Conservation (phyloP, 1,140 invertebrate genomes). For the Pogonognathellus flavescens region DNA sequence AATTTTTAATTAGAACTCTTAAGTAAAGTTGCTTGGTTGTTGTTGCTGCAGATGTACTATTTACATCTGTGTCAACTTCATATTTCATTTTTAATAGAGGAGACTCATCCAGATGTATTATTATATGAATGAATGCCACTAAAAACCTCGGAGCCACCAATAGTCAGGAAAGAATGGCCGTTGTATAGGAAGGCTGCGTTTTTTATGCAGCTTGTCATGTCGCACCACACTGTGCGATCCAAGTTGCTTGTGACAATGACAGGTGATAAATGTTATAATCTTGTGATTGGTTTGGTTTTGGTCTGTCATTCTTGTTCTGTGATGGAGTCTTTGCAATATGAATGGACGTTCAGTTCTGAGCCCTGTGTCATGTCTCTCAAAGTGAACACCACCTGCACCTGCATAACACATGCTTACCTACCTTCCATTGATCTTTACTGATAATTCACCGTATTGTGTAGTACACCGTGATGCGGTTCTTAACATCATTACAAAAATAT, state of each 20-base stretch:
- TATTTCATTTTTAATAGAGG: background rate
- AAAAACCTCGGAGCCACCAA: conserved; percentile 29
- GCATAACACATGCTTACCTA: conserved; percentile 16
- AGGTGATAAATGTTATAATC: conserved; percentile 62
- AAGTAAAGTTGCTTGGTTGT: no score
- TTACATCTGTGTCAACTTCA: no score
- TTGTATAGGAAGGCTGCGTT: conserved; percentile 47
- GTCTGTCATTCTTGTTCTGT: background rate
- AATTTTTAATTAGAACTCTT: no score
- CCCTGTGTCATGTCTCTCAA: background rate
- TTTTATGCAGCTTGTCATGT: conserved; percentile 60
- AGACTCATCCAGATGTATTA: background rate
- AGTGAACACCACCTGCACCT: conserved; percentile 29
- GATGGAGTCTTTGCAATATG: background rate
- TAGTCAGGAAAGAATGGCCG: conserved; percentile 48
- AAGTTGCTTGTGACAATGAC: conserved; percentile 49
- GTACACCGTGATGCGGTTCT: no score
- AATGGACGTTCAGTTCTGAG: background rate
- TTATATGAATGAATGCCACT: conserved; percentile 4
- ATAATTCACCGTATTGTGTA: background rate
- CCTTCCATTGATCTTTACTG: conserved; percentile 26
- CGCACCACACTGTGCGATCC: background rate
- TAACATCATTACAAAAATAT: no score
- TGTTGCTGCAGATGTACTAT: no score
- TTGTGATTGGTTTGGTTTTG: conserved; percentile 58